These are phyloP conservation scores for Agonopterix alstromeriana DNA, from an alignment of 2,888 invertebrate genomes.

Conservation along the genomic window DNA sequence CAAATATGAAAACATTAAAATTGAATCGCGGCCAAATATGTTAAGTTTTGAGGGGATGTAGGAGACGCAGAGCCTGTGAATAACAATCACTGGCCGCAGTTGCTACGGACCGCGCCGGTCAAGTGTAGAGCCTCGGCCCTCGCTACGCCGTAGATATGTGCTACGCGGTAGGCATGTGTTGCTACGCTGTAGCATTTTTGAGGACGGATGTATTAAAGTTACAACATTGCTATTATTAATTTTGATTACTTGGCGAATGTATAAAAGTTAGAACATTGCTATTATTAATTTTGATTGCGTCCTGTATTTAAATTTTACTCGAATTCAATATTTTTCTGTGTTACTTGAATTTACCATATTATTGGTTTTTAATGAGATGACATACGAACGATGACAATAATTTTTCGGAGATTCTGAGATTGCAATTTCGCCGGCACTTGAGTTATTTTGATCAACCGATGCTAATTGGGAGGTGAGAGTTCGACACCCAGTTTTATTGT, in stretches of 20 bases:
- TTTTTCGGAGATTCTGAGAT: conserved; percentile 4
- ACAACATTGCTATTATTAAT: no score
- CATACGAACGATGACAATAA: background rate
- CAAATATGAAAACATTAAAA: conserved; percentile 70
- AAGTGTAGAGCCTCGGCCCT: conserved; percentile 19
- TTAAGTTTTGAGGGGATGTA: conserved; percentile 54
- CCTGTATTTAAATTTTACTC: no score
- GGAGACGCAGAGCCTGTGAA: conserved; percentile 46
- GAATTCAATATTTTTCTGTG: no score
- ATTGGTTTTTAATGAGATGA: no score
- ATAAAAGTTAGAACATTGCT: no score
- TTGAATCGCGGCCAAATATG: conserved; percentile 70
- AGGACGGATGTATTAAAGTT: no score
- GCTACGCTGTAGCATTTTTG: conserved; percentile 13
- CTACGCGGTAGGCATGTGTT: conserved; percentile 15
- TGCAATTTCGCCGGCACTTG: conserved; percentile 14
- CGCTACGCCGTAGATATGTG: conserved; percentile 31
- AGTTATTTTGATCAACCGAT: conserved; percentile 58
- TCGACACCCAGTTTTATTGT: conserved; percentile 66
- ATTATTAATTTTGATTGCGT: no score
- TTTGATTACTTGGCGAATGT: no score
- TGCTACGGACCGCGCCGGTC: conserved; percentile 15
- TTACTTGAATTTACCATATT: no score
- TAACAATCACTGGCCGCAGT: conserved; percentile 43
- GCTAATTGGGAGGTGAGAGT: conserved; percentile 71